Evolutionary conservation across 37 sponge, comb jelly and placozoan genomes (phyloP).

Genomic region (Hexactinellida sp.): DNA sequence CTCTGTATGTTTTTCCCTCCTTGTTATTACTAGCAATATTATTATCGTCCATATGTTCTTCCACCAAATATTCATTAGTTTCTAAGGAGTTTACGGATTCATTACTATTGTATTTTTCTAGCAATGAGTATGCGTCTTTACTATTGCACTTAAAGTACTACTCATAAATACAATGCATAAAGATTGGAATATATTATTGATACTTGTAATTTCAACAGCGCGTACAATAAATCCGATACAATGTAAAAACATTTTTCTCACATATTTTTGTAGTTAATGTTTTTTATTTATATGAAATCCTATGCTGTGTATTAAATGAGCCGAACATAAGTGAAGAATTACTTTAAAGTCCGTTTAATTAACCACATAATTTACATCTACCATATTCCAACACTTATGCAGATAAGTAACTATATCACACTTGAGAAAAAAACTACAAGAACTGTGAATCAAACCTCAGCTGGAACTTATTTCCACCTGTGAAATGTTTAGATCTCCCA

Average conservation of each 20-base stretch:
- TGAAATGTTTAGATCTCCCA: neutral
- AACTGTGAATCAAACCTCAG: neutral
- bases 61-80: neutral
- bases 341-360: neutral
- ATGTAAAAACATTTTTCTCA: neutral
- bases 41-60: neutral
- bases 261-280: neutral
- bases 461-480: neutral
- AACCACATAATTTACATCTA: neutral
- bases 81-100: too few species aligned
- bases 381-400: neutral
- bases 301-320: neutral
- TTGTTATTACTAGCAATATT: neutral
- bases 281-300: constrained; percentile 3
- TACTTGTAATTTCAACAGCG: neutral
- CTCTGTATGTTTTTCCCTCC: neutral
- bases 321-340: neutral
- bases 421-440: neutral
- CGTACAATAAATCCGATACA: neutral
- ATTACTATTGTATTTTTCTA: too few species aligned
- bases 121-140: too few species aligned
- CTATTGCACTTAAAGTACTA: neutral
- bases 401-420: neutral
- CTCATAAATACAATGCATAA: neutral
- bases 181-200: neutral